Conservation (phyloP, 2,888 invertebrate genomes). For the Himalopsyche kuldschensis region DNA sequence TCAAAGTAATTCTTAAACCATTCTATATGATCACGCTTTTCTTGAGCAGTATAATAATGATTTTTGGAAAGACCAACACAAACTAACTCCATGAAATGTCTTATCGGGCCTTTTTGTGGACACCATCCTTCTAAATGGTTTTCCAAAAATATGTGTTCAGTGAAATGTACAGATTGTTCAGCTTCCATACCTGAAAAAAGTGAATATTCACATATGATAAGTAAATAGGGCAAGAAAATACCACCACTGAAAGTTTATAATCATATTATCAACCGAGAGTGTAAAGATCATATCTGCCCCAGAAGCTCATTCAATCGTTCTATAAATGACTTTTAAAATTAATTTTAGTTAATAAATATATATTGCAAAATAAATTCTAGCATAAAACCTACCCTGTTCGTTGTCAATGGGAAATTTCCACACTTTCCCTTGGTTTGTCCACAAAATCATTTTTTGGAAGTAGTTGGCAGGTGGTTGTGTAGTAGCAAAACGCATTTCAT, state of each 20-base stretch:
- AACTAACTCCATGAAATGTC: conserved; percentile 97
- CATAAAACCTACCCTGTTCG: conserved; percentile 74
- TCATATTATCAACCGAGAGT: too few species aligned
- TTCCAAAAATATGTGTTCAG: conserved; percentile 94
- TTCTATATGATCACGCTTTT: conserved; percentile 85
- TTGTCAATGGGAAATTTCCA: conserved; percentile 98
- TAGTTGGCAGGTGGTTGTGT: conserved; percentile 81
- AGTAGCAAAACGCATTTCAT: conserved; percentile 68
- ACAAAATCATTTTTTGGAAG: conserved; percentile 89
- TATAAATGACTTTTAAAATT: too few species aligned
- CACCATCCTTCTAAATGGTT: conserved; percentile 85
- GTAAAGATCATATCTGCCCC: too few species aligned
- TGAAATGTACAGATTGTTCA: conserved; percentile 75
- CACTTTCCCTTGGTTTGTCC: conserved; percentile 93
- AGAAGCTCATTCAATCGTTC: neutral
- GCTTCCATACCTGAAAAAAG: conserved; percentile 61
- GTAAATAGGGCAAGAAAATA: neutral
- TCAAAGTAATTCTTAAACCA: conserved; percentile 93
- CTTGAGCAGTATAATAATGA: conserved; percentile 81
- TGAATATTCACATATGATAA: neutral
- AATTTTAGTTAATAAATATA: too few species aligned
- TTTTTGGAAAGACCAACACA: conserved; percentile 93
- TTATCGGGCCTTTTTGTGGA: conserved; percentile 84
- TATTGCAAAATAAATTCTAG: neutral
- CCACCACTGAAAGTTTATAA: neutral